phyloP scores from a whole-genome alignment of 1,140 invertebrate species.

The Stenopsyche tienmushanensis region DNA sequence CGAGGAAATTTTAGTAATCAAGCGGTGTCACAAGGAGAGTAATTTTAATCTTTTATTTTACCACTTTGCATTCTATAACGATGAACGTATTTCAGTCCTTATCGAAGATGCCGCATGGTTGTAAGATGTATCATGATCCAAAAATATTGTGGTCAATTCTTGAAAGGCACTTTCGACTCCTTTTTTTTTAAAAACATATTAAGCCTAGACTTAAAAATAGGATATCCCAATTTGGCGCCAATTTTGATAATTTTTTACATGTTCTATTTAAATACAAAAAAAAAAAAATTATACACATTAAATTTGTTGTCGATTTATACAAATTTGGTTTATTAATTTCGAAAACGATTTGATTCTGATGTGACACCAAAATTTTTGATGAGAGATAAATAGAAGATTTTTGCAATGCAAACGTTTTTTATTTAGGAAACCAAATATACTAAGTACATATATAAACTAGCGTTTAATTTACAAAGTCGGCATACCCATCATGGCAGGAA shows the following conservation, averaged over 20 bases:
- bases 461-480: conserved; percentile 41
- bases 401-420: too few species aligned
- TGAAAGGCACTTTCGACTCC: conserved; percentile 42
- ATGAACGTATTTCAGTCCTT: conserved; percentile 23
- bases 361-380: conserved; percentile 2
- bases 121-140: conserved; percentile 36
- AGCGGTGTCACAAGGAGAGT: conserved; percentile 24
- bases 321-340: too few species aligned
- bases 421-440: not conserved
- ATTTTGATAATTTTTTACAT: conserved; percentile 18
- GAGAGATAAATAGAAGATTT: too few species aligned
- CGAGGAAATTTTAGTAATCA: not conserved
- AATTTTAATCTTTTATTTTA: conserved; percentile 4
- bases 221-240: conserved; percentile 34
- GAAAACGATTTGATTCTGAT: conserved; percentile 23
- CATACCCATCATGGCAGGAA: conserved; percentile 42
- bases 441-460: too few species aligned
- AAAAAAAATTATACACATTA: conserved; percentile 29
- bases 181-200: conserved; percentile 41
- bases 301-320: too few species aligned
- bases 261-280: conserved; percentile 4
- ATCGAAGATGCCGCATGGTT: conserved; percentile 40
- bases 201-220: conserved; percentile 42
- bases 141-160: conserved; percentile 40
- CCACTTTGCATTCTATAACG: conserved; percentile 7